Conservation (phyloP, 1,140 invertebrate species). For the Scylla paramamosain region DNA sequence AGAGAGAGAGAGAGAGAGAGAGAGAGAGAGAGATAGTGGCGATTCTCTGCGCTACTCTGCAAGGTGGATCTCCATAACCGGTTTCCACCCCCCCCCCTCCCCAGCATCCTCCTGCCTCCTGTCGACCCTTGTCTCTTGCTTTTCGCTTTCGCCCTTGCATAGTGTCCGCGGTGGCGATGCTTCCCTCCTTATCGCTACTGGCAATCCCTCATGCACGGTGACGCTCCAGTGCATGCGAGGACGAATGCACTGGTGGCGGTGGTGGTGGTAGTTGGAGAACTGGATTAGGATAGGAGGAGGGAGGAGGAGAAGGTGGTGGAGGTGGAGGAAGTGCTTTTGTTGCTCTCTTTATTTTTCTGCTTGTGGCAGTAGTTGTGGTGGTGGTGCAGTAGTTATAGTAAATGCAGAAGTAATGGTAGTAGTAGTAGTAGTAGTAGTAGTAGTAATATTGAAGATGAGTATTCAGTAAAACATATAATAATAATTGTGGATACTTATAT, state of each 20-base stretch:
- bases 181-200: too few relatives aligned
- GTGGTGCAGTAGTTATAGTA: not conserved
- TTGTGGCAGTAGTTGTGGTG: not conserved
- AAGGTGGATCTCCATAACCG: not conserved
- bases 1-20: too few relatives aligned
- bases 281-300: not conserved
- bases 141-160: not conserved
- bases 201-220: too few relatives aligned
- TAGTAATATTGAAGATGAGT: not conserved
- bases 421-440: constrained; percentile 26
- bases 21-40: not conserved
- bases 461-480: too few relatives aligned
- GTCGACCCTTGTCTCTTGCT: not conserved
- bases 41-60: not conserved
- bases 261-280: not conserved
- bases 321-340: not conserved
- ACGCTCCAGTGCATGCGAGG: too few relatives aligned
- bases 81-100: not conserved
- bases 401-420: not conserved
- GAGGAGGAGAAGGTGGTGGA: not conserved
- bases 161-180: not conserved
- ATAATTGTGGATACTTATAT: too few relatives aligned
- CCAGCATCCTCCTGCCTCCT: not conserved
- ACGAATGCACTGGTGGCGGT: not conserved
- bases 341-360: too few relatives aligned